phyloP scores from a whole-genome alignment of 2,797 vertebrate species.

The Allobates femoralis region DNA sequence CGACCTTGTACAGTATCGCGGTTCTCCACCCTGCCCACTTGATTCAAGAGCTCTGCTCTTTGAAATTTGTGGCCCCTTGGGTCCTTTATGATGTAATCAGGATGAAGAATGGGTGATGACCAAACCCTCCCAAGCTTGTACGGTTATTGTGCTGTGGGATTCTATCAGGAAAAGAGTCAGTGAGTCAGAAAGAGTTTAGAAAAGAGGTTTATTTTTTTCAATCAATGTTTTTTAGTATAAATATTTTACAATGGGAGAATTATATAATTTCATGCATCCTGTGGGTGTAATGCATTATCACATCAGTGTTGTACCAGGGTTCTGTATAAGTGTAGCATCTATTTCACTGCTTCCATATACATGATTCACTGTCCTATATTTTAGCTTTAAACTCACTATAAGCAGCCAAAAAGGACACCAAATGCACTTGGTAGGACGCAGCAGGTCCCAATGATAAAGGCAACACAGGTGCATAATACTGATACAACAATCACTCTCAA shows the following conservation, averaged over 20 bases:
- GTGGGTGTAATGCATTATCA: not conserved
- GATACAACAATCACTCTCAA: too few species aligned
- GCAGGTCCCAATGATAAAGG: too few species aligned
- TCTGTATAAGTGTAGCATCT: too few species aligned
- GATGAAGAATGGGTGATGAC: constrained; percentile 47
- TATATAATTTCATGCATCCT: not conserved
- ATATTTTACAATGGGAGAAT: too few species aligned
- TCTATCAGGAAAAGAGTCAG: constrained; percentile 44
- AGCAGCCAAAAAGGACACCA: too few species aligned
- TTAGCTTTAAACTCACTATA: too few species aligned
- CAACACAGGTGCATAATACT: too few species aligned
- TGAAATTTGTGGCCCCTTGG: constrained; percentile 29
- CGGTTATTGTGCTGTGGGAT: constrained; percentile 50
- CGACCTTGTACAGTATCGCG: constrained; percentile 38
- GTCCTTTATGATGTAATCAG: constrained; percentile 41
- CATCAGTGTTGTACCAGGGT: not conserved
- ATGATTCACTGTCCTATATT: too few species aligned
- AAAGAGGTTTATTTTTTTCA: not conserved
- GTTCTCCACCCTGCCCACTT: constrained; percentile 30
- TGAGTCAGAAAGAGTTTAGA: constrained; percentile 44
- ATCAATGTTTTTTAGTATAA: not conserved
- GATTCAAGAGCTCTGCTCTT: constrained; percentile 33
- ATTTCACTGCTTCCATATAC: not conserved
- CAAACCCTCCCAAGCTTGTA: constrained; percentile 19
- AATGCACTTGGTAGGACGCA: too few species aligned